Evolutionary conservation across 2,113 vertebrate genomes (phyloP).

Genomic region (Bostrychus sinensis): DNA sequence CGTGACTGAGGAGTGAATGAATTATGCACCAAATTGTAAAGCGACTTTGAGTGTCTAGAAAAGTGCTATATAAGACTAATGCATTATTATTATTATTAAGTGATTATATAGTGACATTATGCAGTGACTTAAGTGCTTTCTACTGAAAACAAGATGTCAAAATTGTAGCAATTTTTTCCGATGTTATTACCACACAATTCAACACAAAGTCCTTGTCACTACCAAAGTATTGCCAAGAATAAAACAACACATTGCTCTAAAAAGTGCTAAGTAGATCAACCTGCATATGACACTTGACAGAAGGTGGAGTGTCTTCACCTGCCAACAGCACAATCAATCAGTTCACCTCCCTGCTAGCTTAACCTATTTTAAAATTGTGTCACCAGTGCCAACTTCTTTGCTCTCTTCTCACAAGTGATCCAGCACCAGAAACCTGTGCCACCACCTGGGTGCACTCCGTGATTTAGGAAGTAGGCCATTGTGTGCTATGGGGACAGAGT

Average conservation of each 20-base stretch:
- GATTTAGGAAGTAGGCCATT: slow-evolving; percentile 18
- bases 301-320: slow-evolving; percentile 2
- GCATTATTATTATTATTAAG: too few species aligned
- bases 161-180: neutral
- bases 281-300: slow-evolving; percentile 9
- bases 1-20: too few species aligned
- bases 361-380: slow-evolving; percentile 18
- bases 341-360: neutral
- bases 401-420: slow-evolving; percentile 9
- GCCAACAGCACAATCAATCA: slow-evolving; percentile 3
- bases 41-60: too few species aligned
- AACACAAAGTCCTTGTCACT: slow-evolving; percentile 5
- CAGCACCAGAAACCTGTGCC: slow-evolving; percentile 6
- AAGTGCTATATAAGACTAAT: too few species aligned
- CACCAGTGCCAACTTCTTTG: slow-evolving; percentile 20
- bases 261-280: slow-evolving; percentile 9
- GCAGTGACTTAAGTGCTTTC: neutral
- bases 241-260: slow-evolving; percentile 2
- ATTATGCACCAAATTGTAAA: too few species aligned
- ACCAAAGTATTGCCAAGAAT: slow-evolving; percentile 1
- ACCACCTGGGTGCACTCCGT: slow-evolving; percentile 32
- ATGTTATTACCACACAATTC: neutral
- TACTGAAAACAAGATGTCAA: neutral
- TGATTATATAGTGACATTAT: too few species aligned
- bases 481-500: slow-evolving; percentile 2